Percentiles rank a stretch among this genome's conserved stretches.
Evolutionary conservation across 2,797 vertebrate species (phyloP).

Genomic region (Dendrocincla tyrannina): DNA sequence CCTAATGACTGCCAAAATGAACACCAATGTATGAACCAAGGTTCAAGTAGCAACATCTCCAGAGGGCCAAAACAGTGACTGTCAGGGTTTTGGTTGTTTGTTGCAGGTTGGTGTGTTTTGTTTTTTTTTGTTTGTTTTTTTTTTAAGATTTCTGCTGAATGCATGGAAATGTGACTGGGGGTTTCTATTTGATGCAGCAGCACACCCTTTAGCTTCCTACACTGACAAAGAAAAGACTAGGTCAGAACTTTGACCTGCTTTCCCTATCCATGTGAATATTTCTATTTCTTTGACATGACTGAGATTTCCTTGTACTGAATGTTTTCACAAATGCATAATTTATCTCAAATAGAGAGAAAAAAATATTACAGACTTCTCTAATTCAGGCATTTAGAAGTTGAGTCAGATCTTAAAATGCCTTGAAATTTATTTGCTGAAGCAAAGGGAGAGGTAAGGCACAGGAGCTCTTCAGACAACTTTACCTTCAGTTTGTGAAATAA

Average conservation of each 20-base stretch:
- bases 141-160: not conserved
- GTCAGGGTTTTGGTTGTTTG: not conserved
- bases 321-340: not conserved
- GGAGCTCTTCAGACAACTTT: not conserved
- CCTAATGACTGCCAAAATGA: not conserved
- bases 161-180: accelerated
- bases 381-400: not conserved
- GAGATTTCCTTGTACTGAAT: not conserved
- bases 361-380: not conserved
- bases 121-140: too few relatives aligned
- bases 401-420: not conserved
- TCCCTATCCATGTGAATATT: not conserved
- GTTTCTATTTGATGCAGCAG: not conserved
- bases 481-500: not conserved
- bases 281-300: not conserved
- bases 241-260: not conserved
- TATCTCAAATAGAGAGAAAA: not conserved
- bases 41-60: not conserved
- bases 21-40: not conserved
- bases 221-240: not conserved
- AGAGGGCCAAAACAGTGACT: not conserved
- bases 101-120: too few relatives aligned
- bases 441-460: not conserved
- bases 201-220: not conserved
- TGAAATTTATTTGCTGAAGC: not conserved